phyloP scores from a whole-genome alignment of 2,888 invertebrate species.

The Drosophila prostipennis region DNA sequence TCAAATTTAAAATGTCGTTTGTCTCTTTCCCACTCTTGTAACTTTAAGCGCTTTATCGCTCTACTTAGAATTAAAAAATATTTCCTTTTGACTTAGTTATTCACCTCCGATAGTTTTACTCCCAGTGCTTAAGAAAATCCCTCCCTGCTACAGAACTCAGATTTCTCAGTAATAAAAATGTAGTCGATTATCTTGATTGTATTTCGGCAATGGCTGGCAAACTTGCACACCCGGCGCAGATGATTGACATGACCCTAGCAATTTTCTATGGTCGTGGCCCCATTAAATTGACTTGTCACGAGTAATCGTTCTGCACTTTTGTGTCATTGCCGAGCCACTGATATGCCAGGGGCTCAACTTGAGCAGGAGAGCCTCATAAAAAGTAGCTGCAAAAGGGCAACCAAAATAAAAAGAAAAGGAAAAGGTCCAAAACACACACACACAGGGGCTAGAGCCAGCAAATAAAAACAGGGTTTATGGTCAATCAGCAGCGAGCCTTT shows the following conservation, averaged over 20 bases:
- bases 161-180: constrained; percentile 19
- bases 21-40: too few species aligned
- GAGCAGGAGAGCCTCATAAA: constrained; percentile 23
- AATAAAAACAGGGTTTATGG: constrained; percentile 65
- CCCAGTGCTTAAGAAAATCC: background rate
- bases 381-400: constrained; percentile 29
- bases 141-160: background rate
- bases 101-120: background rate
- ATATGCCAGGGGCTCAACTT: constrained; percentile 54
- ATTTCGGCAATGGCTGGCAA: constrained; percentile 36
- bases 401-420: constrained; percentile 8
- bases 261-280: constrained; percentile 31
- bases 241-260: constrained; percentile 41
- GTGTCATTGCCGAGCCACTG: constrained; percentile 65
- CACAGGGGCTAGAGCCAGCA: background rate
- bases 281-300: constrained; percentile 46
- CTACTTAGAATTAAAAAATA: too few species aligned
- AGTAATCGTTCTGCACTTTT: constrained; percentile 57
- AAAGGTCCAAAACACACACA: background rate
- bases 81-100: too few species aligned
- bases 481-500: constrained; percentile 66
- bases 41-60: too few species aligned
- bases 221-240: constrained; percentile 18
- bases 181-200: constrained; percentile 35
- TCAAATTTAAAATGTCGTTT: too few species aligned